Evolutionary conservation across 2,113 vertebrate genomes (phyloP), one percentile per base, ranked within the genome.

Genomic region (Aix galericulata): DNA sequence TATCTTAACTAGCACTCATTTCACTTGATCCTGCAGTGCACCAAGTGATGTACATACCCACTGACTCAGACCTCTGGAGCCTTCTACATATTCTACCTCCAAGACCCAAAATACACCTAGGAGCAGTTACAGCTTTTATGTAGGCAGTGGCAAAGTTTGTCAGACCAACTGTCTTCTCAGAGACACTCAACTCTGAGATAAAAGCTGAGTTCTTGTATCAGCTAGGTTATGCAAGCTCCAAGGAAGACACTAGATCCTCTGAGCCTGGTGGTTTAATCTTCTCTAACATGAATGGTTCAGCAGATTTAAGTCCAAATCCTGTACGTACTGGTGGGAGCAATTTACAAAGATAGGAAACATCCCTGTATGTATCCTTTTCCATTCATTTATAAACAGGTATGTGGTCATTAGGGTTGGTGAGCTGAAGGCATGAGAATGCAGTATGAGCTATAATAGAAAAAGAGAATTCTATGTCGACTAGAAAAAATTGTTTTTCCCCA

Each of bases 221-320:
- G 68, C n/a, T 27, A 44, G 58, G 69, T 81, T 91, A 92, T 74
- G 81, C 83, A 94, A 58, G 64, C 68, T 88, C 73, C 12, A 11
- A 83, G 73, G 50, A 69, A 88, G 68, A 69, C 0, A 80, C 50
- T 8, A 48, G 38, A 38, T 86, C 67, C 68, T 58, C 83, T 69
- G 27, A 84, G 74, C 25, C 32, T 23, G 26, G 26, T 7, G 68
- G 50, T 92, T 91, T 86, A 69, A 94, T 92, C 75, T 82, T 48
- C 44, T 62, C 72, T 60, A 11, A 82, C 60, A 40, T 7, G 40
- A 83, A 73, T 8, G 34, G 44, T 81, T 92, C 68, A 89, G 53
- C 59, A 34, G 63, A 77, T 94, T 62, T 14, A 62, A 88, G 48
- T 26, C 20, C 68, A 91, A 77, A 92, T 69, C 40, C 76, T 69